A percentile compares a stretch with the other conserved stretches of the same genome.
Conservation (phyloP, 2,113 vertebrate species). For the zebrafish (Danio rerio) region GRCz12tu NC_133186.1:14415001-14415500, state of each 20-base stretch:
- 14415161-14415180: neutral
- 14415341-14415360: too few relatives aligned
- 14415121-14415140: neutral
- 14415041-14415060: neutral
- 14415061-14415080: neutral
- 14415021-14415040: neutral
- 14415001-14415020: neutral
- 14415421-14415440: too few relatives aligned
- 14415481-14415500: too few relatives aligned
- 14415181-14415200: slow-evolving; percentile 1
- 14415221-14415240: neutral
- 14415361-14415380: too few relatives aligned
- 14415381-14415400: too few relatives aligned
- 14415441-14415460: too few relatives aligned
- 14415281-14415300: too few relatives aligned
- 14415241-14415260: neutral
- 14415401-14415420: too few relatives aligned
- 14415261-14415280: slow-evolving; percentile 21
- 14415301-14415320: too few relatives aligned
- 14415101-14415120: neutral
- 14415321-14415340: too few relatives aligned
- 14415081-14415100: neutral
- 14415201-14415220: neutral
- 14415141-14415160: neutral
- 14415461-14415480: too few relatives aligned